Base-by-base conservation (phyloP, 2,113 vertebrate species). In the Nycticorax nycticorax region DNA sequence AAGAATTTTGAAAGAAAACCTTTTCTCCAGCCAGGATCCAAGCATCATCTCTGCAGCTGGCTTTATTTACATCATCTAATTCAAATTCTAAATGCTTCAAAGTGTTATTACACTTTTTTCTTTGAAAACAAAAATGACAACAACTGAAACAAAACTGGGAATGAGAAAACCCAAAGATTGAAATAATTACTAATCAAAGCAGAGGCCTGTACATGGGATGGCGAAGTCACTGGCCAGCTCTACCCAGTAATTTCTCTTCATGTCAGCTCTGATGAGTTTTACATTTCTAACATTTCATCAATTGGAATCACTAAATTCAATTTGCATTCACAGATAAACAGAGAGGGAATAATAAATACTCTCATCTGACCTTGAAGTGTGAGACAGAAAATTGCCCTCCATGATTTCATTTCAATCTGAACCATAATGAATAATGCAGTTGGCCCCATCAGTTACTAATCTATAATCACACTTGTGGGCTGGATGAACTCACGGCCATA, bases 251-350 rank as follows among this genome's bases (percentile, higher is more conserved):
- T 95, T 94, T 95, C 90, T 87, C 92, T 85, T 62, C 48, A 0
- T 89, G 59, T 96, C 20, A 1, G 85, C 85, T 96, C 93, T 94
- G 96, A 97, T 93, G 96, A 96, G 97, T 85, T 96, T 97, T 96
- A 94, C 82, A 93, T 94, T 97, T 97, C 92, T 89, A 97, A 93
- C 97, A 84, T 93, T 97, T 96, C 97, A 97, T 97, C 97, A 96
- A 95, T 96, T 96, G 78, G 69, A 97, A 97, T 96, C 97, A 95
- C 96, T 97, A 98, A 96, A 98, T 97, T 97, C 96, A 98, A 98
- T 98, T 93, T 98, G 97, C 98, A 97, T 98, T 95, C 89, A 71
- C 97, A 96, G 97, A 98, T 98, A 98, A 98, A 98, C 98, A 98
- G 98, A 98, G 97, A 97, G 92, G 94, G 94, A 97, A 91, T 86